Percentiles rank a stretch among this genome's conserved stretches.
phyloP scores from a whole-genome alignment of 2,888 invertebrate genomes.

The Odontomyia ornata region DNA sequence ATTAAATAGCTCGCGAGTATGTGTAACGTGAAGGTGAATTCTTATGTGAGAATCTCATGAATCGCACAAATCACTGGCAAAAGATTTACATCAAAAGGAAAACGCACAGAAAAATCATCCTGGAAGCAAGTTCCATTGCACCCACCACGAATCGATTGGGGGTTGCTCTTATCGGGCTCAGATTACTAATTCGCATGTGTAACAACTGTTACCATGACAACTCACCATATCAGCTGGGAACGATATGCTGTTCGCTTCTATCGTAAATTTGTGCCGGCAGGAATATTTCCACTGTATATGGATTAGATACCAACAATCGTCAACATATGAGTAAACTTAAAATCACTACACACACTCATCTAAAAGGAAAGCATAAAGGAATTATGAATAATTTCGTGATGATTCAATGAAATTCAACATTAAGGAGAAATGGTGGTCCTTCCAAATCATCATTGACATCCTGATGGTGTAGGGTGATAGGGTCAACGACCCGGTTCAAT shows the following conservation, averaged over 20 bases:
- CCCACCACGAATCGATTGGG: constrained; percentile 31
- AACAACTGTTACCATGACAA: constrained; percentile 27
- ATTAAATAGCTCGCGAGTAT: too few species aligned
- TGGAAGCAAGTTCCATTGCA: neutral
- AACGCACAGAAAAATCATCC: too few species aligned
- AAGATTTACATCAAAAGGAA: too few species aligned
- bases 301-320: neutral
- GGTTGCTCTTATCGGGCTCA: constrained; percentile 27
- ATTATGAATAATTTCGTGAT: neutral
- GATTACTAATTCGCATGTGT: constrained; percentile 42
- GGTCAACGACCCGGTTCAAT: too few species aligned
- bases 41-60: too few species aligned
- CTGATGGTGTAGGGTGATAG: too few species aligned
- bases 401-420: too few species aligned
- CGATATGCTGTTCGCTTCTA: neutral
- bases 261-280: constrained; percentile 16
- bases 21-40: too few species aligned
- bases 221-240: constrained; percentile 23
- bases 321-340: neutral
- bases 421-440: too few species aligned
- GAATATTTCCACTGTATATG: neutral
- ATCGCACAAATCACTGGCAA: too few species aligned
- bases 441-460: too few species aligned
- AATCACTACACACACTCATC: neutral
- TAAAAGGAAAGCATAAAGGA: neutral